Conservation (phyloP, 2,113 vertebrate species). For the Toxotes chatareus region DNA sequence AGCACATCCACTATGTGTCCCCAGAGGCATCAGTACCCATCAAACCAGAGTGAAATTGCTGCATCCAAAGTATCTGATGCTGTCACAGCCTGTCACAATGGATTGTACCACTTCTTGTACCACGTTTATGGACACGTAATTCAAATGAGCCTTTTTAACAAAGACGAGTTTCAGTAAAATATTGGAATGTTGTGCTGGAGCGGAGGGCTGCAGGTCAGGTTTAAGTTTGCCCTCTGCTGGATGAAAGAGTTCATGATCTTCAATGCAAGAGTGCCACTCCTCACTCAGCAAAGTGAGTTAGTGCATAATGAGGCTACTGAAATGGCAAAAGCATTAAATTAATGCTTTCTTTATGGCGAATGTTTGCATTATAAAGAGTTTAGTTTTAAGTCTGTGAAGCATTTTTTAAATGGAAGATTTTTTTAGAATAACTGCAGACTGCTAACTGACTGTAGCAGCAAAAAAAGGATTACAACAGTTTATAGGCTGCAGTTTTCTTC, state of each 20-base stretch:
- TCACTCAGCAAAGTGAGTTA: conserved; percentile 19
- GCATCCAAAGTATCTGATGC: conserved; percentile 17
- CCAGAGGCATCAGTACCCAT: conserved; percentile 19
- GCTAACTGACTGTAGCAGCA: not conserved
- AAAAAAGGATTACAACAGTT: not conserved
- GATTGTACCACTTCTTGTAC: not conserved
- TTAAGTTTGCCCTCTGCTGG: conserved; percentile 66
- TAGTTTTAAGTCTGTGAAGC: not conserved
- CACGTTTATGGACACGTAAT: not conserved
- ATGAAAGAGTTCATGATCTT: conserved; percentile 29
- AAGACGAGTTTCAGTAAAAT: not conserved
- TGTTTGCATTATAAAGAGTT: conserved; percentile 23
- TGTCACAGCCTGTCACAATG: not conserved
- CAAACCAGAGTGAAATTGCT: not conserved
- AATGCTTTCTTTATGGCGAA: conserved; percentile 35
- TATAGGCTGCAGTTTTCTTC: not conserved
- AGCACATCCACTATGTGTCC: conserved; percentile 31
- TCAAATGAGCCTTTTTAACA: conserved; percentile 18
- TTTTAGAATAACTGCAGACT: not conserved
- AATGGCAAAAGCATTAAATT: conserved; percentile 33
- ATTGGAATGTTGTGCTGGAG: not conserved
- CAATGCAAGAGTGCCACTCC: not conserved
- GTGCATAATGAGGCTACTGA: conserved; percentile 42
- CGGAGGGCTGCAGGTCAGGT: conserved; percentile 21
- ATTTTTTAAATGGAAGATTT: not conserved